Base-by-base conservation (phyloP, 2,797 vertebrate species). In the Loris lydekkerianus region DNA sequence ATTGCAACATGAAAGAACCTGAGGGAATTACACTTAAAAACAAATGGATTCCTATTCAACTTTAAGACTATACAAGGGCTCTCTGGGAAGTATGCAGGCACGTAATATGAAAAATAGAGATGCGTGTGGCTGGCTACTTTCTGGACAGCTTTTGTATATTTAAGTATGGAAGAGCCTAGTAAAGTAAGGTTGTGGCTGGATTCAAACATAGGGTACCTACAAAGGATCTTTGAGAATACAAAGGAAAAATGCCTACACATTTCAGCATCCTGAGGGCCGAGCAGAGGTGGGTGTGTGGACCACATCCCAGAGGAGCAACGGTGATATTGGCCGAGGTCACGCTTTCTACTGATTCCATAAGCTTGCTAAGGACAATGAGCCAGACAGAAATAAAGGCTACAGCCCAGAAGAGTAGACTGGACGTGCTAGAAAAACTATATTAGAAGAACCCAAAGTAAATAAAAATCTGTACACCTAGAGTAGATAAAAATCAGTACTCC, bases 1-100 rank as follows among this genome's bases (percentile, higher is more conserved):
- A 56, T 89, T 53, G 77, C 72, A 91, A 63, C 7, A n/a, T 15
- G 23, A 94, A 97, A 67, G 17, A 40, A 77, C 9, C 34, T 11
- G 43, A 93, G 58, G 70, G n/a, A 65, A 61, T 1, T 46, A 27
- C 23, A 65, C 70, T 76, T 80, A 86, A 82, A 95, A 93, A 67
- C 65, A 76, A 96, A 70, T 49, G 60, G 37, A 46, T 37, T 56
- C 20, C 17, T 85, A 72, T 81, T 86, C 43, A 72, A 70, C 53
- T 91, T 86, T 78, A 61, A 73, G 27, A 73, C 7, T 23, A 31
- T 10, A 53, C 49, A 53, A 53, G 49, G 49, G 49, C 49, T 53
- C 49, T 53, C 49, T 15, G 14, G 49, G 49, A 53, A 53, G 49
- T 53, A 53, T 15, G 14, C 49, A 53, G 49, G 14, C 49, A 53